Percentiles rank a stretch among this genome's conserved stretches.
Evolutionary conservation across 37 sponge, comb jelly and placozoan genomes (phyloP).

Genomic region (Hormiphora californensis): DNA sequence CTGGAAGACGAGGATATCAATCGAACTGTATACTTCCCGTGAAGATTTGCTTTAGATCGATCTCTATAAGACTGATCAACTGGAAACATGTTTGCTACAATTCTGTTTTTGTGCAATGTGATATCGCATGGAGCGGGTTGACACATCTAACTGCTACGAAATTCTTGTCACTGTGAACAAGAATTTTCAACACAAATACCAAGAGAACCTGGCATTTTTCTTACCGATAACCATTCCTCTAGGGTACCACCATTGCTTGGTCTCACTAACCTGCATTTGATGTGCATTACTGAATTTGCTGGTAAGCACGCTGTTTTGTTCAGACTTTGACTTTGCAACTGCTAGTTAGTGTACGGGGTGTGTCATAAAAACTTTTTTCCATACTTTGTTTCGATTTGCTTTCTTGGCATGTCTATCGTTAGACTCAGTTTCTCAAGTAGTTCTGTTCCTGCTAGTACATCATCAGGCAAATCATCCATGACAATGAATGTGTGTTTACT

Average conservation of each 20-base stretch:
- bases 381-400: too few species aligned
- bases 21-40: background rate
- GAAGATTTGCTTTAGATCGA: too few species aligned
- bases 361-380: too few species aligned
- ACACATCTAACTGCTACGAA: background rate
- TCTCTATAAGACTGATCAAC: background rate
- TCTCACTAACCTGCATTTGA: background rate
- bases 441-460: conserved; percentile 30
- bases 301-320: background rate
- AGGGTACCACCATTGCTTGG: background rate
- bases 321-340: background rate
- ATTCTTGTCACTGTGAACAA: background rate
- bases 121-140: background rate
- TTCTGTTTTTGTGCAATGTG: conserved; percentile 1
- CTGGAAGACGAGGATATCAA: background rate
- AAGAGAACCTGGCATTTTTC: background rate
- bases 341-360: too few species aligned
- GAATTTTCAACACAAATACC: background rate
- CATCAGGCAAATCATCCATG: background rate
- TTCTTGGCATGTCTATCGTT: too few species aligned
- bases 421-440: background rate
- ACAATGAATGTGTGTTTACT: conserved; percentile 1
- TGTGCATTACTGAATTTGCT: background rate
- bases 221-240: conserved; percentile 6
- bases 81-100: background rate